Evolutionary conservation across 2,888 invertebrate species (phyloP).

Genomic region (Subacronicta megacephala): DNA sequence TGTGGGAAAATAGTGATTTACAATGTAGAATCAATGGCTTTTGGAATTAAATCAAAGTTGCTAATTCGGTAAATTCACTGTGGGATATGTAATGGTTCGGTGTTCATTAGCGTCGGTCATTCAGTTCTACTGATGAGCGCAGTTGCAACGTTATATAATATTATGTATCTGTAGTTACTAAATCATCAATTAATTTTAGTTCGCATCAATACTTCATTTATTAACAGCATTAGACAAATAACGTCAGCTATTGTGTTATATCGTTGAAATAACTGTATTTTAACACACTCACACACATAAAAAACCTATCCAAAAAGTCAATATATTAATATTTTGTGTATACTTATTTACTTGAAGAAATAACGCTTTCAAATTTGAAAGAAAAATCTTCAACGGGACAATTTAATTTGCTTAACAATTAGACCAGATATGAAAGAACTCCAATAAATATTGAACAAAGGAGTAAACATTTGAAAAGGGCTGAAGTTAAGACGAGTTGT

Average conservation of each 20-base stretch:
- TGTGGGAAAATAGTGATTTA: slow-evolving; percentile 21
- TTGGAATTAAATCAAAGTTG: slow-evolving; percentile 30
- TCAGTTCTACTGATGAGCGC: not conserved
- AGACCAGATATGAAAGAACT: slow-evolving; percentile 39
- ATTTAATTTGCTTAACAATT: slow-evolving; percentile 1
- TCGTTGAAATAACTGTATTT: too few species aligned
- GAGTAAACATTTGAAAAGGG: slow-evolving; percentile 43
- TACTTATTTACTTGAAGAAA: too few species aligned
- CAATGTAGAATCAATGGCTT: slow-evolving; percentile 16
- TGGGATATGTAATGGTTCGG: slow-evolving; percentile 10
- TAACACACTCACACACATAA: too few species aligned
- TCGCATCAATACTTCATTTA: too few species aligned
- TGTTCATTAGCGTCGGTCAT: slow-evolving; percentile 26
- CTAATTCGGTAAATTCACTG: slow-evolving; percentile 24
- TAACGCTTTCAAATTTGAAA: too few species aligned
- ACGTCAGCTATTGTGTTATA: too few species aligned
- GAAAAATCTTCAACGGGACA: not conserved
- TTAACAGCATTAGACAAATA: too few species aligned
- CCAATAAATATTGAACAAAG: slow-evolving; percentile 52
- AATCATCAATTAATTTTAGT: too few species aligned
- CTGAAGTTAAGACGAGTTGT: slow-evolving; percentile 47
- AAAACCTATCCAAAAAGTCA: too few species aligned
- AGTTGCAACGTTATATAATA: not conserved
- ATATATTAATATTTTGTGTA: too few species aligned
- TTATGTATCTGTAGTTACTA: too few species aligned